These are phyloP conservation scores for Pseudochirops cupreus DNA, from an alignment of 2,797 vertebrate species.

Conservation along the genomic window DNA sequence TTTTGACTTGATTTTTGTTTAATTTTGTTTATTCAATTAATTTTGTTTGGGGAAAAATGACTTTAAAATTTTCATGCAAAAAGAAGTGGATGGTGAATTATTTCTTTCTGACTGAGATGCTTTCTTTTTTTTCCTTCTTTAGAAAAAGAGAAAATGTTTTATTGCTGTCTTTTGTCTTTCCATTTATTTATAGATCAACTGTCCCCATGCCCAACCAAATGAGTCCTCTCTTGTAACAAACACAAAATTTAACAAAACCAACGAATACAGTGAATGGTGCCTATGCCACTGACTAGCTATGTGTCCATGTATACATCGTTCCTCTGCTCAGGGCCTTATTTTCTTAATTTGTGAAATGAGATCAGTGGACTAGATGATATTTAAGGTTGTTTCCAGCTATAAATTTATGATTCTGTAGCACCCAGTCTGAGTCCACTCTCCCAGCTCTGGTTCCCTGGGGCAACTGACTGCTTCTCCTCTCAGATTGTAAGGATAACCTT, in stretches of 20 bases:
- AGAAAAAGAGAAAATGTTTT: neutral
- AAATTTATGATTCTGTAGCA: neutral
- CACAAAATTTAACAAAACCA: neutral
- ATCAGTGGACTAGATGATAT: neutral
- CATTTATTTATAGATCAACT: neutral
- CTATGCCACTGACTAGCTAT: neutral
- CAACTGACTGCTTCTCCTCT: neutral
- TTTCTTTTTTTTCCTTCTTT: neutral
- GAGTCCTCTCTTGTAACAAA: neutral
- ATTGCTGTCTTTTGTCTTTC: neutral
- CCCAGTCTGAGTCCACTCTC: neutral
- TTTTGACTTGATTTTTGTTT: neutral
- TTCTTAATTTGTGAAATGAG: neutral
- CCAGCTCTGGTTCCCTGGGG: neutral
- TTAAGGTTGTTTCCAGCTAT: neutral
- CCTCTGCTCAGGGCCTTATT: neutral
- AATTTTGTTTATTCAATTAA: neutral
- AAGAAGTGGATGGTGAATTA: neutral
- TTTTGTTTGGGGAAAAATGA: neutral
- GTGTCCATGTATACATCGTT: neutral
- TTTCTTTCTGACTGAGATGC: neutral
- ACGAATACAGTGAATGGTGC: neutral
- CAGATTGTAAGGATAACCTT: neutral
- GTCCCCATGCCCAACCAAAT: neutral
- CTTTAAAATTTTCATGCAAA: neutral